These are phyloP conservation scores for Hemitrygon akajei DNA, from an alignment of 2,797 vertebrate species.

Conservation along the genomic window DNA sequence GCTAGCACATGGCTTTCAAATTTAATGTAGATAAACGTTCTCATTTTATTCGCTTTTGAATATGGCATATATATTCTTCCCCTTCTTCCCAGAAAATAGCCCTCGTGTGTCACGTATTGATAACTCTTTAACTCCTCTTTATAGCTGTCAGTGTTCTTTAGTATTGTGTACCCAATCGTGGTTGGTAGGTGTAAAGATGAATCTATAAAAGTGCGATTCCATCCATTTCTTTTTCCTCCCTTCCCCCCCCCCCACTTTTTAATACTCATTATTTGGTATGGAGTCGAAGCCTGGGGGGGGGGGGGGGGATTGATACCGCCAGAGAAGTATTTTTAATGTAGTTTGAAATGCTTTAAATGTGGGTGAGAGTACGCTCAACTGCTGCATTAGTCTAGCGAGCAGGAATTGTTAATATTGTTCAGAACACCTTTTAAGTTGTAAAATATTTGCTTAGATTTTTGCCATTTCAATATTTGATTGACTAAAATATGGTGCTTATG, in stretches of 20 bases:
- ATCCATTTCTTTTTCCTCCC: too few relatives aligned
- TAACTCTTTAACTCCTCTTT: background rate
- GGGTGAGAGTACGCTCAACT: background rate
- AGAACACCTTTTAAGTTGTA: background rate
- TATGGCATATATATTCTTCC: background rate
- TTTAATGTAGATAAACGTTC: background rate
- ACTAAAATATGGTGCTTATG: background rate
- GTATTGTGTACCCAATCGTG: background rate
- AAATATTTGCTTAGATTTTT: background rate
- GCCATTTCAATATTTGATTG: background rate
- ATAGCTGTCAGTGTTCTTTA: background rate
- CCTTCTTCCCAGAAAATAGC: background rate
- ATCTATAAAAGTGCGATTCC: too few relatives aligned
- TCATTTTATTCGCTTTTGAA: background rate
- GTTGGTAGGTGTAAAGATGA: background rate
- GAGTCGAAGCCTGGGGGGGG: background rate
- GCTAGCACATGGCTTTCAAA: background rate
- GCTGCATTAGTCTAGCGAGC: background rate
- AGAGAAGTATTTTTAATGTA: too few relatives aligned
- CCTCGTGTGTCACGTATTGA: background rate
- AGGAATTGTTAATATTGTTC: background rate
- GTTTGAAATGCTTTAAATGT: too few relatives aligned
- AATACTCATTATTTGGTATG: background rate
- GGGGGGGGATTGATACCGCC: too few relatives aligned
- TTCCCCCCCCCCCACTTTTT: background rate